Percentiles rank a stretch among this genome's conserved stretches.
Conservation (phyloP, 1,140 invertebrate genomes). For the Eupristina koningsbergeri region DNA sequence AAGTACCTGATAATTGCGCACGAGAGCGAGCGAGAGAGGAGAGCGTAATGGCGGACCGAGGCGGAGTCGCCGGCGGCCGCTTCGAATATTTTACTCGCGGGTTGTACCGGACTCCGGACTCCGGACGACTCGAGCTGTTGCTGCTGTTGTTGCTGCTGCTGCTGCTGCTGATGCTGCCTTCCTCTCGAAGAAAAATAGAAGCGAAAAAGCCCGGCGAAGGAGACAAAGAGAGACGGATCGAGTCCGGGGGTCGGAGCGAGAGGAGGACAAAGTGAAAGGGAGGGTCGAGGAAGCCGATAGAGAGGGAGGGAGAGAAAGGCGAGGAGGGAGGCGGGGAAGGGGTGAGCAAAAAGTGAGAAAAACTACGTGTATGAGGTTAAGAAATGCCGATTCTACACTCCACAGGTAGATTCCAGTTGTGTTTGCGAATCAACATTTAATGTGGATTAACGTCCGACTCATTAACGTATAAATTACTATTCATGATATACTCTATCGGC, state of each 20-base stretch:
- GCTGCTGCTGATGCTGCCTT: no score
- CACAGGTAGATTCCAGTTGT: neutral
- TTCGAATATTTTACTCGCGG: slow-evolving; percentile 61
- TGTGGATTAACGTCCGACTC: slow-evolving; percentile 24
- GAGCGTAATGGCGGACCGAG: slow-evolving; percentile 60
- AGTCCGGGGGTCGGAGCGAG: neutral
- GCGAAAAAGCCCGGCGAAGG: neutral
- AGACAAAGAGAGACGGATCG: slow-evolving; percentile 37
- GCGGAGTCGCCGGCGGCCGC: slow-evolving; percentile 56
- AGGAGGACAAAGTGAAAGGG: slow-evolving; percentile 18
- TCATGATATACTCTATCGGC: slow-evolving; percentile 39
- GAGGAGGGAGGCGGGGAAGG: slow-evolving; percentile 36
- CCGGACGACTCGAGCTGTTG: no score
- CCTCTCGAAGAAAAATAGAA: slow-evolving; percentile 22
- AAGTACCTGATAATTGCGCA: slow-evolving; percentile 68
- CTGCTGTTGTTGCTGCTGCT: no score
- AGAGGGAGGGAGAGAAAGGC: slow-evolving; percentile 47
- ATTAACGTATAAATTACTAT: slow-evolving; percentile 33
- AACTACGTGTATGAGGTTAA: slow-evolving; percentile 40
- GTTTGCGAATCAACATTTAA: slow-evolving; percentile 20
- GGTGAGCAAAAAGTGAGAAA: slow-evolving; percentile 30
- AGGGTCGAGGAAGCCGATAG: neutral
- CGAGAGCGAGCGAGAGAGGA: slow-evolving; percentile 48
- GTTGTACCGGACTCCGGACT: slow-evolving; percentile 1
- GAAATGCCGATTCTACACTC: slow-evolving; percentile 44